Percentiles rank a stretch among this genome's conserved stretches.
These are phyloP conservation scores for Brachyhypopomus gauderio DNA, from an alignment of 2,113 vertebrate genomes.

Conservation along the genomic window DNA sequence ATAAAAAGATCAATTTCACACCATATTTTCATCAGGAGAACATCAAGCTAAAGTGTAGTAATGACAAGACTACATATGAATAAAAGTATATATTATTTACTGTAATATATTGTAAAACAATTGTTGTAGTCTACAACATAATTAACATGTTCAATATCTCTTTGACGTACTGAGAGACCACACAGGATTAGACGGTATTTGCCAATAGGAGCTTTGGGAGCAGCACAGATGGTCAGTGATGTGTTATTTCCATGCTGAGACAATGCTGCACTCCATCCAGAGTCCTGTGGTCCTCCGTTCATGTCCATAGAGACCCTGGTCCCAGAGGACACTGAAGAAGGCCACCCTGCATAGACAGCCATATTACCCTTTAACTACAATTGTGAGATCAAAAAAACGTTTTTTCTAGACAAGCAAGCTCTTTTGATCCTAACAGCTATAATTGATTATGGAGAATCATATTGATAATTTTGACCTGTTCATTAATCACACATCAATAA, in stretches of 20 bases:
- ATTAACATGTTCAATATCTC: neutral
- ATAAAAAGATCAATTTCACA: no score
- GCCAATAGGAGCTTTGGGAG: neutral
- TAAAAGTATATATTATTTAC: no score
- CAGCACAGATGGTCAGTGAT: neutral
- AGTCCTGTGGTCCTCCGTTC: neutral
- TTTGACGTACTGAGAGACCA: neutral
- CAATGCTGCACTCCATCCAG: neutral
- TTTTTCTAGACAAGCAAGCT: no score
- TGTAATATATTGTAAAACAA: no score
- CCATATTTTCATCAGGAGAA: no score
- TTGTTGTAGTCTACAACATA: neutral
- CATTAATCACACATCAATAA: no score
- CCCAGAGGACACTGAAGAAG: neutral
- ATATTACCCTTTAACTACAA: neutral
- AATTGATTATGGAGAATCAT: no score
- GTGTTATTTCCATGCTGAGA: neutral
- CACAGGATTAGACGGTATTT: neutral
- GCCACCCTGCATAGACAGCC: neutral
- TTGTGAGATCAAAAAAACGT: no score
- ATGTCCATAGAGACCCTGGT: neutral
- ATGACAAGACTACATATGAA: no score
- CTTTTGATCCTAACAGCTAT: no score
- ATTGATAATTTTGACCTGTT: no score
- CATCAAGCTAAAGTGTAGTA: no score